phyloP scores from a whole-genome alignment of 1,140 invertebrate species.

The Leptoteleia sp. region DNA sequence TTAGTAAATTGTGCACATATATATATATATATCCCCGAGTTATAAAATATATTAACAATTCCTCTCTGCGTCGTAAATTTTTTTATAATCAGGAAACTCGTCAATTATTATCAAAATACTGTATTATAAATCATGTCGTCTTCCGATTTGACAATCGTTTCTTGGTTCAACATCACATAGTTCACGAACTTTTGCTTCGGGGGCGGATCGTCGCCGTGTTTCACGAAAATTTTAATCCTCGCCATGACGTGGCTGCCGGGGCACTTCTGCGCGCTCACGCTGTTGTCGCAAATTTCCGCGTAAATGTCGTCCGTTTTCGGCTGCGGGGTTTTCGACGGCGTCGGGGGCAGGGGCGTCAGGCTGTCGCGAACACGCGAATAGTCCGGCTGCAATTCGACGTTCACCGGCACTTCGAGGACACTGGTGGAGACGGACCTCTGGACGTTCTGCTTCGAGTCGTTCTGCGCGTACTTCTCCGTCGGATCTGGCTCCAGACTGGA shows the following conservation, averaged over 20 bases:
- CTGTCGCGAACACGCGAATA: constrained; percentile 76
- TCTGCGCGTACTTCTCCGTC: constrained; percentile 61
- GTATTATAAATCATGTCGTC: constrained; percentile 79
- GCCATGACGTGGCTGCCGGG: constrained; percentile 78
- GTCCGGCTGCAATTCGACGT: constrained; percentile 75
- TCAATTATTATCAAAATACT: constrained; percentile 70
- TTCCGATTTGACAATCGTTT: constrained; percentile 75
- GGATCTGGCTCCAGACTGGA: constrained; percentile 78
- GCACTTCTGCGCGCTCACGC: constrained; percentile 57
- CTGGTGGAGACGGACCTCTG: constrained; percentile 78
- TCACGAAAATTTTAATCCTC: constrained; percentile 78
- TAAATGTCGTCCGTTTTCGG: constrained; percentile 77
- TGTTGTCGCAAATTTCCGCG: constrained; percentile 78
- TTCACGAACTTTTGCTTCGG: constrained; percentile 71
- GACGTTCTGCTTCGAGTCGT: constrained; percentile 73
- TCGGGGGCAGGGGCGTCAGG: constrained; percentile 70
- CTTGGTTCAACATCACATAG: constrained; percentile 75
- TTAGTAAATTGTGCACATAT: no score
- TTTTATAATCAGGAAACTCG: no score
- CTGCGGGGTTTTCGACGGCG: constrained; percentile 61
- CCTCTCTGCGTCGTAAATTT: no score
- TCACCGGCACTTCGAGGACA: constrained; percentile 73
- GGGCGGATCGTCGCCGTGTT: constrained; percentile 67
- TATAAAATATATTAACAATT: no score
- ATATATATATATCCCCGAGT: no score